These are phyloP conservation scores for Metopolophium dirhodum DNA, from an alignment of 1,140 invertebrate genomes.

Conservation along the genomic window DNA sequence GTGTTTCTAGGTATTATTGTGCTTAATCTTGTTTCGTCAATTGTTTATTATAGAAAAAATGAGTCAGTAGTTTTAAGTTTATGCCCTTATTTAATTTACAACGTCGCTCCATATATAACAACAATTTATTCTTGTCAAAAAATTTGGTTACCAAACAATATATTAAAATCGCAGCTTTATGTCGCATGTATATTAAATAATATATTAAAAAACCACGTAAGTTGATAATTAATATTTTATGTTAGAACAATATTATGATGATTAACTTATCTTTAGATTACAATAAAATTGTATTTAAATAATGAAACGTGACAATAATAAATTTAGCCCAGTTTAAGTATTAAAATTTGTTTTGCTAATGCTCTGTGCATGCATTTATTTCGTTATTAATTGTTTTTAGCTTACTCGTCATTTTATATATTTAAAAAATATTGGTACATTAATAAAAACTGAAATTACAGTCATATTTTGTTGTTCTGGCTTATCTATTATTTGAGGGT, in stretches of 20 bases:
- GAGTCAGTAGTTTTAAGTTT: constrained; percentile 16
- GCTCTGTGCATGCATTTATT: neutral
- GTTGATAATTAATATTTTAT: neutral
- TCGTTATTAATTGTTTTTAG: neutral
- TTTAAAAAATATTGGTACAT: too few species aligned
- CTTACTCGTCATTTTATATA: too few species aligned
- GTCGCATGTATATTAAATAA: neutral
- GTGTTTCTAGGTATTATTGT: neutral
- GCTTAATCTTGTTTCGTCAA: neutral
- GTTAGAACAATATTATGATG: neutral
- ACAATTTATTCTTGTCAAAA: neutral
- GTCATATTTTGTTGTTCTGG: too few species aligned
- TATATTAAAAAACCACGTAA: neutral
- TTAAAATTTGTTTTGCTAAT: neutral
- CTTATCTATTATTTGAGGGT: too few species aligned
- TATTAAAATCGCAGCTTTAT: neutral
- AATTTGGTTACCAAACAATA: neutral
- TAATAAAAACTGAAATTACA: too few species aligned
- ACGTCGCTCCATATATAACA: neutral
- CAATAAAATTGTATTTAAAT: neutral
- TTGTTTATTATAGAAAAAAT: neutral
- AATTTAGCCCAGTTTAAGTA: neutral
- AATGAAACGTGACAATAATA: neutral
- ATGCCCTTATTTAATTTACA: neutral
- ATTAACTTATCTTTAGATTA: neutral